Percentiles rank a stretch among this genome's conserved stretches.
Conservation (phyloP, 1,140 invertebrate genomes). For the Eurytemora carolleeae region DNA sequence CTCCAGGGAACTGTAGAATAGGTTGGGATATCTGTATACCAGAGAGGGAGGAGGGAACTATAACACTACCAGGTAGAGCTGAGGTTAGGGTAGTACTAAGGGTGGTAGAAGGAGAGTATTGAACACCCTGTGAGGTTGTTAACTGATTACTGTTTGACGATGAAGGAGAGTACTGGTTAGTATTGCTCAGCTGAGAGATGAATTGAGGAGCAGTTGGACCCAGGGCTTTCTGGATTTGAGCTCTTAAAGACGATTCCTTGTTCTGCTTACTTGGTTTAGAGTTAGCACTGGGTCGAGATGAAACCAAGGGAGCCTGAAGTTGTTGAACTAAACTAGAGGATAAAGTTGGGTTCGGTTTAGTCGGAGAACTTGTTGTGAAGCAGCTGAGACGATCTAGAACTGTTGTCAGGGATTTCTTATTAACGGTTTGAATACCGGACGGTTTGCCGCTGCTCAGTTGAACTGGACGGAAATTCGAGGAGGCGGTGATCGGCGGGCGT, state of each 20-base stretch:
- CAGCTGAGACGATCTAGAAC: conserved; percentile 7
- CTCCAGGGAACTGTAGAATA: too few species aligned
- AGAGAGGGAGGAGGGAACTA: neutral
- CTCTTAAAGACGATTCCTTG: neutral
- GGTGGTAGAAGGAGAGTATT: too few species aligned
- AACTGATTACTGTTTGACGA: too few species aligned
- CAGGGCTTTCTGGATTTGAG: neutral
- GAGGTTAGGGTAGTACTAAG: neutral
- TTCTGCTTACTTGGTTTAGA: neutral
- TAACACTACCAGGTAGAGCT: neutral
- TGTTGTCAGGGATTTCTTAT: conserved; percentile 10
- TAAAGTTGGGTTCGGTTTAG: neutral
- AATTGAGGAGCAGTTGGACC: too few species aligned
- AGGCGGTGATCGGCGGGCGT: neutral
- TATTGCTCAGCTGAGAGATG: too few species aligned
- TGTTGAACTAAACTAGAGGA: conserved; percentile 5
- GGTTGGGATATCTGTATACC: too few species aligned
- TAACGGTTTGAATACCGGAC: neutral
- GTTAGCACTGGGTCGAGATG: neutral
- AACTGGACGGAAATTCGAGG: neutral
- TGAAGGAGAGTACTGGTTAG: too few species aligned
- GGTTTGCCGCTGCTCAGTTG: neutral
- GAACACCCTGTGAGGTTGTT: too few species aligned
- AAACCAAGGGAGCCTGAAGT: conserved; percentile 7
- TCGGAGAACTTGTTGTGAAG: neutral